Conservation (phyloP, 1,140 invertebrate genomes). For the Pseudomyrmex gracilis region DNA sequence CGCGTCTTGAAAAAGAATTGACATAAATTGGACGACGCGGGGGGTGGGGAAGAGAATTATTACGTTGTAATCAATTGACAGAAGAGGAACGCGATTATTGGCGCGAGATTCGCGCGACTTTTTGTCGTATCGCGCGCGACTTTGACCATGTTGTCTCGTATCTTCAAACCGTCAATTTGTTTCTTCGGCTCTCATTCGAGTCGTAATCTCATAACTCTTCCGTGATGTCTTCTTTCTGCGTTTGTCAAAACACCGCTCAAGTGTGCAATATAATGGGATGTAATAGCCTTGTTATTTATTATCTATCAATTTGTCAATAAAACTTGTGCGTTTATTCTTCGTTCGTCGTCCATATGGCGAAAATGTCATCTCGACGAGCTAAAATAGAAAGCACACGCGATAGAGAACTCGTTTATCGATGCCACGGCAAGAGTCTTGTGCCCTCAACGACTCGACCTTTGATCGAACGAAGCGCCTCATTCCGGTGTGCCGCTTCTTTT, state of each 20-base stretch:
- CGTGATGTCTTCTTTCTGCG: background rate
- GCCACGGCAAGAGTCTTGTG: constrained; percentile 32
- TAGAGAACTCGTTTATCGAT: constrained; percentile 45
- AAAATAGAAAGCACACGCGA: constrained; percentile 49
- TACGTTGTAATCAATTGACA: constrained; percentile 31
- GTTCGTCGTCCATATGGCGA: constrained; percentile 44
- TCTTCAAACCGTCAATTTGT: background rate
- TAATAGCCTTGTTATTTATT: constrained; percentile 39
- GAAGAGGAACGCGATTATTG: constrained; percentile 1
- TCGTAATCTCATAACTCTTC: background rate
- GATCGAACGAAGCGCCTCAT: constrained; percentile 41
- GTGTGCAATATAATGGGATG: background rate
- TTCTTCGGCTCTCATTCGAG: too few species aligned
- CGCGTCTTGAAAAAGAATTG: constrained; percentile 6
- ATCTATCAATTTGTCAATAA: constrained; percentile 32
- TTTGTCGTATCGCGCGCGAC: background rate
- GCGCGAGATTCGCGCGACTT: background rate
- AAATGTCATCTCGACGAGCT: constrained; percentile 8
- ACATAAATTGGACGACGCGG: constrained; percentile 25
- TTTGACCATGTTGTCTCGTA: background rate
- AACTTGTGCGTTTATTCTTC: constrained; percentile 27
- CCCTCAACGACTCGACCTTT: constrained; percentile 36
- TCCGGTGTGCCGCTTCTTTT: constrained; percentile 53
- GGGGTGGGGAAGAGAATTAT: constrained; percentile 30
- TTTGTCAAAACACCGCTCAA: constrained; percentile 9